Percentiles rank a stretch among this genome's conserved stretches.
Conservation (phyloP, 64 coral and sea anemone species). For the Platygyra sinensis region DNA sequence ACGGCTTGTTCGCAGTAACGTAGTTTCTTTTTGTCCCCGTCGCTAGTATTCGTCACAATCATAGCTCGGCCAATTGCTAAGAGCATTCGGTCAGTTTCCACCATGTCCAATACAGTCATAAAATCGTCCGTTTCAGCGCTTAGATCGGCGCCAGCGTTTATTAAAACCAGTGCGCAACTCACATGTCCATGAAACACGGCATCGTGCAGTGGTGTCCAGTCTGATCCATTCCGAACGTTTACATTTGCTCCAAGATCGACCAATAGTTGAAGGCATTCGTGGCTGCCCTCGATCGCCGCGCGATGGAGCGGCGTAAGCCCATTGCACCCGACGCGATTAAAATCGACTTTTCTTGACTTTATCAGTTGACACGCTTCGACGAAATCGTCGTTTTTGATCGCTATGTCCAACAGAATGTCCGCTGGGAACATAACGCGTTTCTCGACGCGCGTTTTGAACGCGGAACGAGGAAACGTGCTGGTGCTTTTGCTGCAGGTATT, state of each 20-base stretch:
- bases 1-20: conserved; percentile 34
- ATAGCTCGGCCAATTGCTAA: conserved; percentile 70
- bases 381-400: conserved; percentile 73
- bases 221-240: conserved; percentile 29
- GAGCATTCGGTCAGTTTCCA: conserved; percentile 67
- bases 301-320: conserved; percentile 79
- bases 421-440: conserved; percentile 69
- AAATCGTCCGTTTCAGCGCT: conserved; percentile 51
- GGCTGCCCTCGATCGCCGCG: conserved; percentile 81
- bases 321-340: conserved; percentile 64
- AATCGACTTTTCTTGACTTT: conserved; percentile 82
- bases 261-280: conserved; percentile 78
- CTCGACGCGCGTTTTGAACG: neutral
- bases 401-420: conserved; percentile 69
- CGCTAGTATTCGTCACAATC: conserved; percentile 53
- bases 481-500: neutral
- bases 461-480: conserved; percentile 12
- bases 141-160: conserved; percentile 76
- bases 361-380: conserved; percentile 87
- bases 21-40: conserved; percentile 5
- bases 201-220: conserved; percentile 73
- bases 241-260: conserved; percentile 88
- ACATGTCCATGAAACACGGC: conserved; percentile 79
- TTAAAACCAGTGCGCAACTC: conserved; percentile 52
- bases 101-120: conserved; percentile 54